Evolutionary conservation across 2,888 invertebrate species (phyloP).

Genomic region (Drosophila tanythrix): DNA sequence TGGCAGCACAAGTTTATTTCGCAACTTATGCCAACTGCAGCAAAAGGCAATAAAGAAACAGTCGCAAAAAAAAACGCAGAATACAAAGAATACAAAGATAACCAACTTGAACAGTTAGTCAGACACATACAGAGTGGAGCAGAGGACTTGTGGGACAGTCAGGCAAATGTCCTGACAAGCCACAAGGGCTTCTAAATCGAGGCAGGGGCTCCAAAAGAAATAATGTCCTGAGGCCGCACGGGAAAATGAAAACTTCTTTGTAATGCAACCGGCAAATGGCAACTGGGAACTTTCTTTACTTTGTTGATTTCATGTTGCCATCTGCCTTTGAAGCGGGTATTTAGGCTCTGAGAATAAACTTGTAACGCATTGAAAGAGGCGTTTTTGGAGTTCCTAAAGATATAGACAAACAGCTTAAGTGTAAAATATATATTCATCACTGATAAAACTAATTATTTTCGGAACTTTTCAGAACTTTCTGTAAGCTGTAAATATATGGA

Average conservation of each 20-base stretch:
- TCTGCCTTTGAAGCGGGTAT: neutral
- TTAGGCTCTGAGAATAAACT: neutral
- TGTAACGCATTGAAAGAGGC: neutral
- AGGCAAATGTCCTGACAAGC: conserved; percentile 63
- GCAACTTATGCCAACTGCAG: conserved; percentile 51
- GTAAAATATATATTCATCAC: neutral
- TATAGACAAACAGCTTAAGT: neutral
- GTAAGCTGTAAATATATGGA: too few relatives aligned
- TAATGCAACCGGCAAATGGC: conserved; percentile 58
- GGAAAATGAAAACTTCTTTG: conserved; percentile 80
- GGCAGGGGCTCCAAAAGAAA: conserved; percentile 48
- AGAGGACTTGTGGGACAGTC: conserved; percentile 45
- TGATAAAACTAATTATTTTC: too few relatives aligned
- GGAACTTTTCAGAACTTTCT: too few relatives aligned
- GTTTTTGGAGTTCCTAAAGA: neutral
- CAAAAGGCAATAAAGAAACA: conserved; percentile 46
- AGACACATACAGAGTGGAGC: neutral
- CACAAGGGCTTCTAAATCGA: conserved; percentile 57
- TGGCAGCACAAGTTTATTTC: conserved; percentile 57
- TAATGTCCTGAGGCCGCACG: conserved; percentile 72
- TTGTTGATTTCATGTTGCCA: neutral
- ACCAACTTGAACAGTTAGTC: conserved; percentile 21
- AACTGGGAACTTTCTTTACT: conserved; percentile 42
- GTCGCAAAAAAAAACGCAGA: conserved; percentile 14
- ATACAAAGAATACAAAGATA: conserved; percentile 22